Evolutionary conservation across 2,113 vertebrate genomes (phyloP).

Genomic region (Malurus cyaneus): DNA sequence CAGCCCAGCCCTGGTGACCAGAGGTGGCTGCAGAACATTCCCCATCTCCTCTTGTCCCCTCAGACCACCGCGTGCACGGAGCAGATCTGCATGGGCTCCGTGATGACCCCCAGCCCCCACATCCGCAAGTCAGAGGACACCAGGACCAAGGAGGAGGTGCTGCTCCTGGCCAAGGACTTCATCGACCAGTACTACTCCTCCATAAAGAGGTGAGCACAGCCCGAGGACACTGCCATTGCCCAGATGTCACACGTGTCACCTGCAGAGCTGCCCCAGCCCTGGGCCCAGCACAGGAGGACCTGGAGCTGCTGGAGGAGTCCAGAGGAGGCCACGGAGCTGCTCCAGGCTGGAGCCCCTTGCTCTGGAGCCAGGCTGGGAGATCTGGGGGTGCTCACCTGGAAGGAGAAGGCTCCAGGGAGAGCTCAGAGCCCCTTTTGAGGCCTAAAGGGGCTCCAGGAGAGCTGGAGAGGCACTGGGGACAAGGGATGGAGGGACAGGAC

Average conservation of each 20-base stretch:
- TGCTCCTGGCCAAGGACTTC: slow-evolving; percentile 91
- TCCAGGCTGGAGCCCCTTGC: neutral
- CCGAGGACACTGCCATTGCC: neutral
- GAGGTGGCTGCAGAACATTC: rapidly evolving
- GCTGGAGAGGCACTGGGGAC: neutral
- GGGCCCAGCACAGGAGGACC: neutral
- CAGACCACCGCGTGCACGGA: slow-evolving; percentile 86
- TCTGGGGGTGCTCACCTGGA: neutral
- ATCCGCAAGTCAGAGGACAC: slow-evolving; percentile 83
- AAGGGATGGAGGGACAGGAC: neutral
- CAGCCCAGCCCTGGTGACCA: neutral
- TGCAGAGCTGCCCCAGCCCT: neutral
- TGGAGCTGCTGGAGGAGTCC: neutral
- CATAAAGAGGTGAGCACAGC: slow-evolving; percentile 85
- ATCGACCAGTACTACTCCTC: slow-evolving; percentile 97
- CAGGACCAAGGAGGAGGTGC: slow-evolving; percentile 83
- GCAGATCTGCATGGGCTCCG: slow-evolving; percentile 87
- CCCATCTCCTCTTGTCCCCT: neutral
- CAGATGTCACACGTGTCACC: neutral
- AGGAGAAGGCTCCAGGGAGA: neutral
- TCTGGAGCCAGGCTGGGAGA: neutral
- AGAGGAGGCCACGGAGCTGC: neutral
- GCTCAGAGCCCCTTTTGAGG: neutral
- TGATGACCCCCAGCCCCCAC: slow-evolving; percentile 83
- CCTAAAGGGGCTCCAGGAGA: neutral